Evolutionary conservation across 2,113 vertebrate species (phyloP).

Genomic region (Paramormyrops kingsleyae): DNA sequence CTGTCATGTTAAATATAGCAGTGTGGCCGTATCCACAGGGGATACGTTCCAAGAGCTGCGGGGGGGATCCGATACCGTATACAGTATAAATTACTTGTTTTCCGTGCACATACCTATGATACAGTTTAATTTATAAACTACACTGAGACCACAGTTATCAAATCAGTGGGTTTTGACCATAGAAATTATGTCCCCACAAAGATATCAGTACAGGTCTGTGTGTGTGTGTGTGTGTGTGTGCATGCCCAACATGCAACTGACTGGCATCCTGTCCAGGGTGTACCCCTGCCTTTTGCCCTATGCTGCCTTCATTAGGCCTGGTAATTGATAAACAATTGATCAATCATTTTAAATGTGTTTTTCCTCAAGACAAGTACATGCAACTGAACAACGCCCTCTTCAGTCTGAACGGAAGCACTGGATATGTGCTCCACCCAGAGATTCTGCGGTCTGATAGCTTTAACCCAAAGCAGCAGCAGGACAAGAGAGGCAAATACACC

Average conservation of each 20-base stretch:
- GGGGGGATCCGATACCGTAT: too few species aligned
- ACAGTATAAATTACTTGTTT: too few species aligned
- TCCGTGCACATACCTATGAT: too few species aligned
- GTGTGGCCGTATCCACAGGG: too few species aligned
- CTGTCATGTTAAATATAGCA: too few species aligned
- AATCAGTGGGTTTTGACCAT: not conserved
- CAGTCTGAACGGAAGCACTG: slow-evolving; percentile 77
- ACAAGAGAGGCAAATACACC: slow-evolving; percentile 65
- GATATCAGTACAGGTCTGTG: not conserved
- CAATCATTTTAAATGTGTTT: slow-evolving; percentile 16
- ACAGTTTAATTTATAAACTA: too few species aligned
- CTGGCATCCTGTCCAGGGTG: not conserved
- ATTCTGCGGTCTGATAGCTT: slow-evolving; percentile 76
- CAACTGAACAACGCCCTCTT: slow-evolving; percentile 89
- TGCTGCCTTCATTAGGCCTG: not conserved
- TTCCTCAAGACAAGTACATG: slow-evolving; percentile 79
- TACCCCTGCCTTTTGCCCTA: not conserved
- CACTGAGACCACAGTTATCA: too few species aligned
- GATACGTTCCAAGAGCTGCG: too few species aligned
- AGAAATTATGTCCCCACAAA: not conserved
- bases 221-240: not conserved
- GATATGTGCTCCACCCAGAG: slow-evolving; percentile 91
- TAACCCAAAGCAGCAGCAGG: slow-evolving; percentile 76
- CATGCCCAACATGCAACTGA: not conserved
- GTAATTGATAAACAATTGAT: not conserved